Evolutionary conservation across 2,113 vertebrate species (phyloP).

Genomic region (Daboia siamensis): DNA sequence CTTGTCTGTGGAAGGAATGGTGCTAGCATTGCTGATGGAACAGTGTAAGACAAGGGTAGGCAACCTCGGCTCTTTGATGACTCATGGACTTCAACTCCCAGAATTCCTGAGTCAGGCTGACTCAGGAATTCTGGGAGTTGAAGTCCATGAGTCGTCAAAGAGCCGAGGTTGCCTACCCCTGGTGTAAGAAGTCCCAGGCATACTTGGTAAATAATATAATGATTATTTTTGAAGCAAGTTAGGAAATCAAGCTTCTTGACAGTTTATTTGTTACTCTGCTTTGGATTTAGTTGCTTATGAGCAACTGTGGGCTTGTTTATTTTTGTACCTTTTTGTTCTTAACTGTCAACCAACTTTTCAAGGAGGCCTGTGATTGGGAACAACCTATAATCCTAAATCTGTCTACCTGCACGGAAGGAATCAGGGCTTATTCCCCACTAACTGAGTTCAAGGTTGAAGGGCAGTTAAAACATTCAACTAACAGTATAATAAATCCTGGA

Average conservation of each 20-base stretch:
- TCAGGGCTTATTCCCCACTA: neutral
- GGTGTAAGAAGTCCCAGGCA: neutral
- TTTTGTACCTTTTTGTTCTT: neutral
- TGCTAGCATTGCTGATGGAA: neutral
- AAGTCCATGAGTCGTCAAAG: too few relatives aligned
- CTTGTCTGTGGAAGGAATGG: neutral
- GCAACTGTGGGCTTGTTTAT: neutral
- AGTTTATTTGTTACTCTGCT: conserved; percentile 13
- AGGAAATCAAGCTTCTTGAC: conserved; percentile 25
- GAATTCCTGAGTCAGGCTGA: too few relatives aligned
- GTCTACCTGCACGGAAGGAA: neutral
- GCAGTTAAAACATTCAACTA: neutral
- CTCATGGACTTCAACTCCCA: too few relatives aligned
- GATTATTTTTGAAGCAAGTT: neutral
- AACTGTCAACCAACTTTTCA: neutral
- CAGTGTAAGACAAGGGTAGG: neutral
- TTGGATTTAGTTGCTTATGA: conserved; percentile 32
- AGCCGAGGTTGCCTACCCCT: too few relatives aligned
- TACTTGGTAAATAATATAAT: neutral
- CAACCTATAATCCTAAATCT: neutral
- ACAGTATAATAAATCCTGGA: neutral
- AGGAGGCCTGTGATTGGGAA: neutral
- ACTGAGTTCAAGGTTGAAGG: neutral
- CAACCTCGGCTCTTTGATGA: too few relatives aligned
- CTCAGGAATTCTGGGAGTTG: too few relatives aligned